Evolutionary conservation across 2,797 vertebrate species (phyloP).

Genomic region (Schizothorax lantsangensis): DNA sequence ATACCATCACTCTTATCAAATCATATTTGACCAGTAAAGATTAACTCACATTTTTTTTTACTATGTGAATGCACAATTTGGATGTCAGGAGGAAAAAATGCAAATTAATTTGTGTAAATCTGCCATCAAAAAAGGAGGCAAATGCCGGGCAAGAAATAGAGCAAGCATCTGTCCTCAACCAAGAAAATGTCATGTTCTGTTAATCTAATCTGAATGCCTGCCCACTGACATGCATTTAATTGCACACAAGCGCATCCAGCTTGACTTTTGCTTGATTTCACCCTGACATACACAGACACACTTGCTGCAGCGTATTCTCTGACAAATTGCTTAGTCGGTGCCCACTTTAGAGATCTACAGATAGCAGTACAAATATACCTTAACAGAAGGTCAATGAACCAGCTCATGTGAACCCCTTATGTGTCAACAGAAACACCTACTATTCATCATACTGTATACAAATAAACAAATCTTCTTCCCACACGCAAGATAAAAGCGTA

Average conservation of each 20-base stretch:
- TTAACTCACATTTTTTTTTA: neutral
- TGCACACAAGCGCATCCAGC: conserved; percentile 66
- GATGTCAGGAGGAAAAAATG: conserved; percentile 6
- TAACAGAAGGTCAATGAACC: conserved; percentile 37
- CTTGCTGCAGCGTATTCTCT: neutral
- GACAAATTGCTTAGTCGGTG: conserved; percentile 13
- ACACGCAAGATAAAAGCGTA: conserved; percentile 55
- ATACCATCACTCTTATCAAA: conserved; percentile 29
- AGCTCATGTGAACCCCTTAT: conserved; percentile 45
- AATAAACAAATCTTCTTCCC: conserved; percentile 52
- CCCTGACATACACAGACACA: conserved; percentile 39
- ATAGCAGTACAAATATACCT: conserved; percentile 59
- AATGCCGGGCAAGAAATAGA: conserved; percentile 68
- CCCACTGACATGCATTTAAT: conserved; percentile 75
- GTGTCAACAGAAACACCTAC: conserved; percentile 37
- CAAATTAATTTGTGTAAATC: conserved; percentile 37
- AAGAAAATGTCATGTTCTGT: conserved; percentile 75
- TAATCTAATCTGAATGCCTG: conserved; percentile 76
- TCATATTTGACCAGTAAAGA: conserved; percentile 33
- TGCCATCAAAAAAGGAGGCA: conserved; percentile 52
- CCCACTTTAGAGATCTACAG: conserved; percentile 52
- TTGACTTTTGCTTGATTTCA: conserved; percentile 57
- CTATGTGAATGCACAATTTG: conserved; percentile 14
- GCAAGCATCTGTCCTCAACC: conserved; percentile 74
- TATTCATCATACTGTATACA: conserved; percentile 10